Evolutionary conservation across 2,797 vertebrate genomes (phyloP), one percentile per base, ranked within the genome.

Genomic region (Rhinatrema bivittatum): DNA sequence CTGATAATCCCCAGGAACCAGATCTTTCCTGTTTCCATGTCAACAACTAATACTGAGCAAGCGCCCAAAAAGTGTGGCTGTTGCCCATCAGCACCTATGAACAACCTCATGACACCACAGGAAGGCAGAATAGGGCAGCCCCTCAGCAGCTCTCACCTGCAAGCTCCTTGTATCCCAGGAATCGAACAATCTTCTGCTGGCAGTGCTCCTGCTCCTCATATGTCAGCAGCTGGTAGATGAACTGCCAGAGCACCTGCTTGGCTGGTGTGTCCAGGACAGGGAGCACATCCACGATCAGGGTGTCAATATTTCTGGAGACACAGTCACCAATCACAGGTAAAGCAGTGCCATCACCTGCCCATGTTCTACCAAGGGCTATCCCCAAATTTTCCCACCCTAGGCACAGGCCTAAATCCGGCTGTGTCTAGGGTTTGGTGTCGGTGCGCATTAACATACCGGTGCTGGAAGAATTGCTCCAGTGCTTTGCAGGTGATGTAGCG

Each of bases 181-280:
- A 98, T 49, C 93, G 87, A 1, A 91, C 87, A 22, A 98, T 93
- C 73, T 98, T 98, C 81, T 81, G 88, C 74, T 91, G 94, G 62
- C 94, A 98, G 46, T 91, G 90, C 29, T 97, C 94, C 61, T 99
- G 95, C 58, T 99, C 95, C 60, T 99, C 93, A 0, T 96, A 97
- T 0, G 91, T 99, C 72, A 99, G 72, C 66, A 99, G 79, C 82
- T 99, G 95, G 81, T 97, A 97, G 68, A 99, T 74, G 65, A 98
- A 98, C 73, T 97, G 94, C 95, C 95, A 99, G 50, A 99, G 90
- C 59, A 97, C 81, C 74, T 99, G 95, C 70, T 97, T 99, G 78
- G 91, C 91, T 0, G 95, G 94, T 5, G 94, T 97, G 73, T 98
- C 94, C 78, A 99, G 69, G 67, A 98, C 88, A 0, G 94, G 94